Evolutionary conservation across 2,113 vertebrate species (phyloP), one percentile per base, ranked within the genome.

Genomic region (Alethe diademata): DNA sequence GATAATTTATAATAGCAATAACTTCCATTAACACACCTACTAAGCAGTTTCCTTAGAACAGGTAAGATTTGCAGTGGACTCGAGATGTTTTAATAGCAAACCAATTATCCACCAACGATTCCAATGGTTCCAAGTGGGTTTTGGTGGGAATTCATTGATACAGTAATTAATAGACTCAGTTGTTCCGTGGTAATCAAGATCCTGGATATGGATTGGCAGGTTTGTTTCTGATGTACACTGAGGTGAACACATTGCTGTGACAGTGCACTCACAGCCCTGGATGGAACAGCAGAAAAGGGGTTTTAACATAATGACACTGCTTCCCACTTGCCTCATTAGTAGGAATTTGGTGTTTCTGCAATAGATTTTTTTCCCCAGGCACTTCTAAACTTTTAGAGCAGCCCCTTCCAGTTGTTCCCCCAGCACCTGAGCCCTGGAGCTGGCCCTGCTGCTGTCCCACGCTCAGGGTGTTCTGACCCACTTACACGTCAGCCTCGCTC

Each of bases 41-140:
- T 86, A 60, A 95, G 91, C 79, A 80, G 82, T 95, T 97, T 94
- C 62, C 10, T 66, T 64, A 81, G 94, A 94, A 93, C 93, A 84
- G 95, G 97, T 96, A 92, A 85, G 96, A 94, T 84, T 95, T 96
- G 67, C 73, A 0, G 57, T 19, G 42, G 89, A 73, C 86, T 78
- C 16, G 71, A 67, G 85, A 50, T 50, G 71, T 95, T 83, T 91
- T 97, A 96, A 95, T 95, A 90, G 92, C 95, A 92, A 96, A 97
- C 95, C 94, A 95, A 95, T 95, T 94, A 96, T 60, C 96, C 91
- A 92, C 61, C 88, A 91, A 80, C 20, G 40, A 91, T 73, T 96
- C 90, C 91, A 94, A 57, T 23, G 15, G 90, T 90, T 95, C 64
- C 57, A 94, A 96, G 90, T 82, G 95, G 86, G 60, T 86, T 97